These are phyloP conservation scores for Lamprologus callipterus DNA, from an alignment of 2,113 vertebrate species.

Conservation along the genomic window DNA sequence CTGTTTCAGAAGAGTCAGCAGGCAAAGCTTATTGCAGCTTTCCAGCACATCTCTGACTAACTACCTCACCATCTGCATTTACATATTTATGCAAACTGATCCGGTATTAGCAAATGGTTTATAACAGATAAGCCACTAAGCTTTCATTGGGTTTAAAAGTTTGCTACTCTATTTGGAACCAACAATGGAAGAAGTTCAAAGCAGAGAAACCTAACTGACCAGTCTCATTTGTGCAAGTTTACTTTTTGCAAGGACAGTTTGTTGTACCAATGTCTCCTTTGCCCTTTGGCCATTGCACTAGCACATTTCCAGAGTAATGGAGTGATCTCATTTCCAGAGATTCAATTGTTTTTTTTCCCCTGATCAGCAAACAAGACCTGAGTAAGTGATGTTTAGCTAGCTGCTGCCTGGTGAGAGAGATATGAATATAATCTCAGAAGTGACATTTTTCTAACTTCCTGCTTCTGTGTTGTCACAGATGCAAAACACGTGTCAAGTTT, in stretches of 20 bases:
- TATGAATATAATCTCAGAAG: not conserved
- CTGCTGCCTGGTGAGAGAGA: not conserved
- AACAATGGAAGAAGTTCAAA: not conserved
- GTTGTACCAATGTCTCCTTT: not conserved
- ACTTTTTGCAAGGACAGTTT: not conserved
- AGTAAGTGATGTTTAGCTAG: not conserved
- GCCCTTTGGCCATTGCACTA: not conserved
- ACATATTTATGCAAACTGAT: not conserved
- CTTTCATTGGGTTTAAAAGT: not conserved
- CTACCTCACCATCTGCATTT: not conserved
- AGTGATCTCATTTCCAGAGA: no score
- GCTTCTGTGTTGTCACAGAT: not conserved
- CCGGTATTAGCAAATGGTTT: not conserved
- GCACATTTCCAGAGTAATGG: not conserved
- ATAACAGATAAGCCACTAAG: not conserved
- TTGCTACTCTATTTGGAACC: not conserved
- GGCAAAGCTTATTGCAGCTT: constrained; percentile 22
- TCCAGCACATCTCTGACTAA: not conserved
- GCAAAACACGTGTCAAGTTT: not conserved
- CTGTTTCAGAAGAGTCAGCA: constrained; percentile 13
- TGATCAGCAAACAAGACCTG: not conserved
- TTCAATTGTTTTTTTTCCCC: not conserved
- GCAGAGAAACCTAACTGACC: not conserved
- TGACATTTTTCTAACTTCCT: not conserved
- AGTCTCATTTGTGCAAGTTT: not conserved